phyloP scores from a whole-genome alignment of 2,797 vertebrate genomes.

The Centropyge bicolor region DNA sequence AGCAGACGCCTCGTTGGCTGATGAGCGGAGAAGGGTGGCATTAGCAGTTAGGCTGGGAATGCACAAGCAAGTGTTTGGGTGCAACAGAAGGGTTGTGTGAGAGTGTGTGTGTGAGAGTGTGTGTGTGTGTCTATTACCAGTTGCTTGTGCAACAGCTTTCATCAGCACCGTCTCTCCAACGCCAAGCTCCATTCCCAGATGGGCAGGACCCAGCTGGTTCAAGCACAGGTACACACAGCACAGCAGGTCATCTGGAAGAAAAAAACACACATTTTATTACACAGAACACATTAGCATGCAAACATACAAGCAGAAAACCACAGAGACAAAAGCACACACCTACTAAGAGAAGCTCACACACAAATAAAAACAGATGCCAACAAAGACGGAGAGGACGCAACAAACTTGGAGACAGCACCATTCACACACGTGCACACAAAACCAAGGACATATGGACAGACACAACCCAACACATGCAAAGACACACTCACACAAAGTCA shows the following conservation, averaged over 20 bases:
- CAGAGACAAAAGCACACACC: slow-evolving; percentile 76
- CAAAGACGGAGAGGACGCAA: background rate
- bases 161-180: slow-evolving; percentile 92
- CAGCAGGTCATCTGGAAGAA: slow-evolving; percentile 86
- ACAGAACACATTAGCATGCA: slow-evolving; percentile 12
- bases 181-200: slow-evolving; percentile 92
- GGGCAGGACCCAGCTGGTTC: slow-evolving; percentile 92
- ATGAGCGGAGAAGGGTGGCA: slow-evolving; percentile 43
- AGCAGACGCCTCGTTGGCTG: slow-evolving; percentile 15
- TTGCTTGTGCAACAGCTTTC: slow-evolving; percentile 94
- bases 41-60: slow-evolving; percentile 44
- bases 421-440: background rate
- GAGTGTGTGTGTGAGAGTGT: slow-evolving; percentile 1
- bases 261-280: slow-evolving; percentile 2
- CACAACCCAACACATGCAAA: slow-evolving; percentile 83
- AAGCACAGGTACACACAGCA: slow-evolving; percentile 92
- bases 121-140: slow-evolving; percentile 79
- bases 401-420: background rate
- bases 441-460: slow-evolving; percentile 3
- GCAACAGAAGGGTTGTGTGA: background rate
- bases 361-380: background rate
- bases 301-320: background rate
- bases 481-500: slow-evolving; percentile 38
- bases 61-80: slow-evolving; percentile 34
- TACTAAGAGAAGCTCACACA: background rate